phyloP scores from a whole-genome alignment of 2,888 invertebrate genomes.

The Cinara cedri region DNA sequence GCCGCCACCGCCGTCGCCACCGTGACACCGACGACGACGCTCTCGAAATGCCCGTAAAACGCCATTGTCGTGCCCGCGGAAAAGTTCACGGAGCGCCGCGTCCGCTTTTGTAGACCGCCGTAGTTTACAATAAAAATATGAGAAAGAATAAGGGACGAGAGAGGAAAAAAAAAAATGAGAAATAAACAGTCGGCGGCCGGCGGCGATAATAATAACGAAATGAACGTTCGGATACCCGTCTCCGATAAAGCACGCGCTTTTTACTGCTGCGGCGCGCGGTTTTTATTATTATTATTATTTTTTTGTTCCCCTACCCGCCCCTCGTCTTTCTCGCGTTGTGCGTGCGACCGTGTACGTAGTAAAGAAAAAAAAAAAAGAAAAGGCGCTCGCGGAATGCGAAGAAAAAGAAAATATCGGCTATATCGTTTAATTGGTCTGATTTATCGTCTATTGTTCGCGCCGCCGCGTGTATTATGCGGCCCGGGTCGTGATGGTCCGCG shows the following conservation, averaged over 20 bases:
- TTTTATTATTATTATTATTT: too few species aligned
- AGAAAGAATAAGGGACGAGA: too few species aligned
- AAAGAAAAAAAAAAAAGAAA: too few species aligned
- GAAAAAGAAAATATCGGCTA: conserved; percentile 36
- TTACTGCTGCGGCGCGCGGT: conserved; percentile 11
- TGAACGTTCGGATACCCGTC: conserved; percentile 16
- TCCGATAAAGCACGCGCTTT: conserved; percentile 42
- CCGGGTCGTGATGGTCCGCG: conserved; percentile 37
- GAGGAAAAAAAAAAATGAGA: not conserved
- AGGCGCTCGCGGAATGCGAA: conserved; percentile 24
- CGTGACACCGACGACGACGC: too few species aligned
- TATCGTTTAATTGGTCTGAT: conserved; percentile 53
- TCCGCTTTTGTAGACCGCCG: not conserved
- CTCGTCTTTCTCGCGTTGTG: too few species aligned
- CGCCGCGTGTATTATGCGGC: too few species aligned
- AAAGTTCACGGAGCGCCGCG: not conserved
- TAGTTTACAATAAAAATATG: too few species aligned
- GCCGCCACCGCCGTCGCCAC: not conserved
- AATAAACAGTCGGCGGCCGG: too few species aligned
- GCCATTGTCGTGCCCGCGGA: conserved; percentile 16
- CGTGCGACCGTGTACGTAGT: too few species aligned
- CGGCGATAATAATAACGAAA: conserved; percentile 5
- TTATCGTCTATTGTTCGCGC: conserved; percentile 50
- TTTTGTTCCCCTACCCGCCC: not conserved
- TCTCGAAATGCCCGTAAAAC: conserved; percentile 4